Percentiles rank a stretch among this genome's conserved stretches.
Evolutionary conservation across 2,888 invertebrate genomes (phyloP).

Genomic region (Netelia melanura): DNA sequence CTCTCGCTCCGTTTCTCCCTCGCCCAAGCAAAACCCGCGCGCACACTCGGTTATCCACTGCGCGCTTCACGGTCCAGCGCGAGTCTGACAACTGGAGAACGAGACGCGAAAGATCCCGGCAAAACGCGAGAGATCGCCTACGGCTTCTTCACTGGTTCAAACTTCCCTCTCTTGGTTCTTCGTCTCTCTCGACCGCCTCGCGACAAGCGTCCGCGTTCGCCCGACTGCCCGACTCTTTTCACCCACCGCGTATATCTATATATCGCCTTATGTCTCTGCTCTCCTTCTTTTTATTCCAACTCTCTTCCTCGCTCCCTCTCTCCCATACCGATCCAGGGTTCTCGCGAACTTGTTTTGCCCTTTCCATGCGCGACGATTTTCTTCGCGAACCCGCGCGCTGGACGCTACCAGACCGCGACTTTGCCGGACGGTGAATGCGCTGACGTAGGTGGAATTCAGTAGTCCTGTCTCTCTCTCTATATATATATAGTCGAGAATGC

Average conservation of each 20-base stretch:
- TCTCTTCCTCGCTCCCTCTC: constrained; percentile 27
- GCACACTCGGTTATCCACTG: constrained; percentile 66
- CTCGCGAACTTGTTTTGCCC: constrained; percentile 54
- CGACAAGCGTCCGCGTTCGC: constrained; percentile 22
- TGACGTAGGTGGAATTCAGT: constrained; percentile 78
- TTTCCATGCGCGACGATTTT: constrained; percentile 54
- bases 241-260: neutral
- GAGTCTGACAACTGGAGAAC: constrained; percentile 79
- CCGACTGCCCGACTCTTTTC: constrained; percentile 32
- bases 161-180: constrained; percentile 48
- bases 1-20: constrained; percentile 46
- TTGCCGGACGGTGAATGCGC: constrained; percentile 66
- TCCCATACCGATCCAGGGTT: constrained; percentile 26
- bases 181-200: constrained; percentile 44
- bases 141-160: constrained; percentile 54
- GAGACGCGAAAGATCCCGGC: constrained; percentile 52
- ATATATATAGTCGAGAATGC: neutral
- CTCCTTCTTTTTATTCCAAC: constrained; percentile 46
- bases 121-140: constrained; percentile 54
- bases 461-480: constrained; percentile 31
- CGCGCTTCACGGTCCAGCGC: constrained; percentile 81
- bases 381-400: constrained; percentile 48
- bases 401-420: constrained; percentile 67
- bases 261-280: constrained; percentile 12
- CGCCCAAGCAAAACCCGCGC: constrained; percentile 58